phyloP scores from a whole-genome alignment of 2,113 vertebrate species.

The Fulmarus glacialis region DNA sequence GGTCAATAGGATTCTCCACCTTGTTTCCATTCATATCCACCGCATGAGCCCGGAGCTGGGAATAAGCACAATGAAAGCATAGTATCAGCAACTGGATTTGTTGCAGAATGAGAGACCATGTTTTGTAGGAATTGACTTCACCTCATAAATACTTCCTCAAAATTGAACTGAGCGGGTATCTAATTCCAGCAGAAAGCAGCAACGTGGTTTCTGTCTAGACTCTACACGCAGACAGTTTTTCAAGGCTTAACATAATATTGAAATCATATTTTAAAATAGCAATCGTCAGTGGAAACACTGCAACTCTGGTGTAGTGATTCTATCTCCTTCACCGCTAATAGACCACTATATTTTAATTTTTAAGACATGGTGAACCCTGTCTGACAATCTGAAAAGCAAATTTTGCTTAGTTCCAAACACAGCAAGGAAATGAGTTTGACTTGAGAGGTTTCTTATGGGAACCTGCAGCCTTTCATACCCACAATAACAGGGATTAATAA shows the following conservation, averaged over 20 bases:
- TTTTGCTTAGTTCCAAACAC: neutral
- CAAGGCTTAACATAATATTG: neutral
- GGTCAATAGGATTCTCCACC: slow-evolving; percentile 98
- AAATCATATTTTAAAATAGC: neutral
- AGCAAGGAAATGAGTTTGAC: neutral
- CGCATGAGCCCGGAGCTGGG: slow-evolving; percentile 91
- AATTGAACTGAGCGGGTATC: neutral
- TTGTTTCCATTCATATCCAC: slow-evolving; percentile 99
- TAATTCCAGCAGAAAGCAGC: slow-evolving; percentile 27
- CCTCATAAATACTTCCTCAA: neutral
- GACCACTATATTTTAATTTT: neutral
- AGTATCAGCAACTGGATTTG: slow-evolving; percentile 8
- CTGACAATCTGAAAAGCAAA: neutral
- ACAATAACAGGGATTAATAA: neutral
- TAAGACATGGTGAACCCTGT: neutral
- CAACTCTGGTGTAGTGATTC: neutral
- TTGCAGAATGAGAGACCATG: neutral
- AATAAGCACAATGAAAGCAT: slow-evolving; percentile 25
- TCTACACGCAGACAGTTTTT: neutral
- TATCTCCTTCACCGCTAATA: neutral
- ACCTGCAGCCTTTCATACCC: neutral
- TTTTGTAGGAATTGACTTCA: slow-evolving; percentile 2
- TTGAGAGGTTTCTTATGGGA: neutral
- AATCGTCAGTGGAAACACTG: neutral
- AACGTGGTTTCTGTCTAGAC: neutral